Percentiles rank a stretch among this genome's conserved stretches.
Conservation (phyloP, 2,797 vertebrate genomes). For the Stomatorhinus walkeri region DNA sequence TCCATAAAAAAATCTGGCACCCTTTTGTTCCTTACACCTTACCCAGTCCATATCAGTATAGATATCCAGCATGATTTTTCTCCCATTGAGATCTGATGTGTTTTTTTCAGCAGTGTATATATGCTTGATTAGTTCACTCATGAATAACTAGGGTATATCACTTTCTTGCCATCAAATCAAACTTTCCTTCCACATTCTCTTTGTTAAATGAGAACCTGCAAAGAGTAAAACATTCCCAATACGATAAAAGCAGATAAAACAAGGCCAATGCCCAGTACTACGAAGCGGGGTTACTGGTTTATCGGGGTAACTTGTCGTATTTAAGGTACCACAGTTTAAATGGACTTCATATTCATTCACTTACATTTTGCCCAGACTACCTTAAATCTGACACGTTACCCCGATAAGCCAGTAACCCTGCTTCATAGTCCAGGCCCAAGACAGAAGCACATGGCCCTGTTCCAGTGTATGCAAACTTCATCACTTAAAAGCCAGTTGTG, state of each 20-base stretch:
- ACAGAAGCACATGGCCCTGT: neutral
- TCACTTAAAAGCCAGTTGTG: neutral
- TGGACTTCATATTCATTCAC: too few relatives aligned
- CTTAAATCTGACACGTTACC: too few relatives aligned
- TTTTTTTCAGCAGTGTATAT: neutral
- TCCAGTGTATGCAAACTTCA: neutral
- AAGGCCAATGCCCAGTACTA: neutral
- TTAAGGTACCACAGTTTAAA: too few relatives aligned
- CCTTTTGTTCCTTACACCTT: neutral
- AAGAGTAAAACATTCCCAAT: neutral
- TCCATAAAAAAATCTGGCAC: neutral
- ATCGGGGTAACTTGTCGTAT: too few relatives aligned
- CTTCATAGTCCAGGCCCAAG: neutral
- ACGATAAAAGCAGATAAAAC: neutral
- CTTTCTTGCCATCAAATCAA: neutral
- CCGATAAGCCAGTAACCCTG: too few relatives aligned
- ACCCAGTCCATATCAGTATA: neutral
- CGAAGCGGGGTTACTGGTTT: too few relatives aligned
- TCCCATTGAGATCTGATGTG: neutral
- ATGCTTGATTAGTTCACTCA: neutral
- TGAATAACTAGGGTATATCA: neutral
- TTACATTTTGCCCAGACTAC: too few relatives aligned
- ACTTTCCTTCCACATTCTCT: neutral
- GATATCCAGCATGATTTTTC: neutral
- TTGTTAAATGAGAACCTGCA: neutral